Evolutionary conservation across 2,797 vertebrate genomes (phyloP), one percentile per base, ranked within the genome.

Genomic region (Pteropus rufus): DNA sequence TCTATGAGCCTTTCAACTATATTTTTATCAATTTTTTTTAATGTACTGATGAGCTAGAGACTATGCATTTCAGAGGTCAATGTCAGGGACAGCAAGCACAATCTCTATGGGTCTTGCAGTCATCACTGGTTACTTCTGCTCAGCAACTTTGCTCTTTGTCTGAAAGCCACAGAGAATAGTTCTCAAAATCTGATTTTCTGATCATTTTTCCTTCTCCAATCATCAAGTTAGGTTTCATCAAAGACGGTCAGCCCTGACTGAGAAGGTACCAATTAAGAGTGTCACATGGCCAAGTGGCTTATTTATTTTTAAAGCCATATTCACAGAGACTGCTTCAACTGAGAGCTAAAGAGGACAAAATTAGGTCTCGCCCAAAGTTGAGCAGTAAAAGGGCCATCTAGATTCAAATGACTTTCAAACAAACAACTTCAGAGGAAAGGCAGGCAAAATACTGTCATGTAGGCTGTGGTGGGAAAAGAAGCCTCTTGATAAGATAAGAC

Each of bases 341-440:
- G 75, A 39, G 64, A 58, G 69, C 86, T 29, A 26, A 64, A 41
- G 15, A 77, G 46, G 90, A 81, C 70, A 95, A 89, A 96, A 91
- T 81, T 79, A 93, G 80, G 95, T 88, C 54, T 82, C 91, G 34
- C 83, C 95, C 72, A 39, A 46, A 89, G 52, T 12, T 14, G 2
- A 67, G 90, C 49, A 56, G 21, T 26, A 46, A 94, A 86, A 87
- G 62, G 41, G 62, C 39, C 62, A 41, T 76, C 36, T 29, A 29
- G 62, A 75, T 56, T 64, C 52, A 34, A 62, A 75, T 36, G 65
- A 49, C 87, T 90, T 72, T 46, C 87, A 89, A 69, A 89, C 85
- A 49, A 85, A 97, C 97, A 94, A 93, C 65, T 94, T 93, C 91
- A 92, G 96, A 94, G 94, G 94, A 85, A 89, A 97, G 80, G 80